Percentiles rank a stretch among this genome's conserved stretches.
These are phyloP conservation scores for Stenurella melanura DNA, from an alignment of 2,888 invertebrate species.

Conservation along the genomic window DNA sequence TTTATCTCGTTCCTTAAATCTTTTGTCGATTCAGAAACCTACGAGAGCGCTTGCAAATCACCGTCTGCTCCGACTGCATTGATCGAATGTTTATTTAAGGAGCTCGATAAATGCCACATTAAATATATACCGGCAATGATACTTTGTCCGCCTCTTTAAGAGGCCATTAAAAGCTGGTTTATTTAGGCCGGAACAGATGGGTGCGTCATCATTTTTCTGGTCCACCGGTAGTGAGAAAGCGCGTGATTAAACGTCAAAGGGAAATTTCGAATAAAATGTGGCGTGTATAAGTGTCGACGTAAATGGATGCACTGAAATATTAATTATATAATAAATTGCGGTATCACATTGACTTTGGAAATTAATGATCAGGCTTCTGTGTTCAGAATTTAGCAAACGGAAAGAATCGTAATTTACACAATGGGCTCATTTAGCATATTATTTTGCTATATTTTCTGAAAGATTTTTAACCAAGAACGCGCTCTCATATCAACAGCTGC, in stretches of 20 bases:
- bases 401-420: background rate
- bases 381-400: background rate
- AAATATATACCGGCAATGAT: slow-evolving; percentile 28
- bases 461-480: no score
- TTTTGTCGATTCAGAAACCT: slow-evolving; percentile 19
- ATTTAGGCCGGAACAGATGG: slow-evolving; percentile 45
- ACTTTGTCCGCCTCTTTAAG: slow-evolving; percentile 13
- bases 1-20: slow-evolving; percentile 10
- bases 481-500: no score
- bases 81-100: slow-evolving; percentile 39
- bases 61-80: slow-evolving; percentile 13
- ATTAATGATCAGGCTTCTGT: background rate
- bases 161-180: slow-evolving; percentile 40
- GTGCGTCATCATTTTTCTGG: slow-evolving; percentile 27
- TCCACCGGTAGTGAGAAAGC: slow-evolving; percentile 13
- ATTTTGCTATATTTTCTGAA: no score
- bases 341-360: background rate
- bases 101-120: slow-evolving; percentile 39
- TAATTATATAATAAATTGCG: background rate
- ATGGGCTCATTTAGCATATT: no score
- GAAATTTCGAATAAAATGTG: slow-evolving; percentile 16
- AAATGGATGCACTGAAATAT: background rate
- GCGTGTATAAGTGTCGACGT: background rate
- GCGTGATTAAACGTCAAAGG: slow-evolving; percentile 23
- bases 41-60: slow-evolving; percentile 33